Evolutionary conservation across 2,888 invertebrate genomes (phyloP), one percentile per base, ranked within the genome.

Genomic region (Paralinhomoeus sp.): DNA sequence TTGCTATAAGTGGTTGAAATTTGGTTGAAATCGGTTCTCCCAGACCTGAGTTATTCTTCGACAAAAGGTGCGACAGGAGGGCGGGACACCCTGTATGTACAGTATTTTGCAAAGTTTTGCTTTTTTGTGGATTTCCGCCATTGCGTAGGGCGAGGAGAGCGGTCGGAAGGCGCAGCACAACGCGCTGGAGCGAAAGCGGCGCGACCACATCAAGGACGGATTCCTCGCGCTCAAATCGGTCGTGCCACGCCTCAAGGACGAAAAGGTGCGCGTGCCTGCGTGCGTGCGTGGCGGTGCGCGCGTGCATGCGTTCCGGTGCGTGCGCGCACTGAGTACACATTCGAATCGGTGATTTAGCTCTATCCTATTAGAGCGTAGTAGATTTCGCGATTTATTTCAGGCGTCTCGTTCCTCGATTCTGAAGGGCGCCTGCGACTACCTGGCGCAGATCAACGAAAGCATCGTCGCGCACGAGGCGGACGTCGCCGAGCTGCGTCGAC

Each of bases 181-280:
- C 72, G 93, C 93, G 24, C 65, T 97, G 62, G 97, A 97, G 65
- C 72, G 97, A 44, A 85, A 91, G 67, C 72, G 97, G 50, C 73
- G 93, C 57, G 93, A 97, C 67, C 93, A 93, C 67, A 97, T 97
- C 58, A 97, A 97, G 65, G 93, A 93, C 62, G 91, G 89, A 64
- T 97, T 97, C 62, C 80, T 80, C 47, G 82, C 82, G 58, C 70
- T 97, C 44, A 71, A 91, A 54, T 91, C 93, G 63, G 79, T 87
- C 9, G 85, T 97, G 49, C 93, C 93, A 45, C 75, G 84, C 23
- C 68, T 93, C 41, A 83, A 84, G 62, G 87, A 89, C 50, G 91
- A 93, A 71, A 91, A 91, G 76, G 54, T n/a, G n/a, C n/a, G n/a
- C n/a, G n/a, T 51, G 47, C 51, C 50, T 27, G 27, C n/a, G n/a